Evolutionary conservation across 2,797 vertebrate species (phyloP), one percentile per base, ranked within the genome.

Genomic region (Mormyrops attenuatus): DNA sequence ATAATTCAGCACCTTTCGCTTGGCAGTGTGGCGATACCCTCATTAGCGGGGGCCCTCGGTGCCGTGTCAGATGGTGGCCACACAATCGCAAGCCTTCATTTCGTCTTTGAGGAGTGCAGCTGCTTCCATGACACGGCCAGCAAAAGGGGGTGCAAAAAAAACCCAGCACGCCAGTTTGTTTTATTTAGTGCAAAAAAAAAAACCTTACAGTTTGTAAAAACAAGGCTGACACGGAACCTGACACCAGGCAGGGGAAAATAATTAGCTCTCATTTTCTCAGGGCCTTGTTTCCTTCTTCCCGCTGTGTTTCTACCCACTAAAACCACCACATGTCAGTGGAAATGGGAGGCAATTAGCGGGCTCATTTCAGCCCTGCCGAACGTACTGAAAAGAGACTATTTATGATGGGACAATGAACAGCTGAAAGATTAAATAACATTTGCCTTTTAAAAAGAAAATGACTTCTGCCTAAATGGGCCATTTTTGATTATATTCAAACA

Each of bases 381-480:
- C 97, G 98, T 97, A 97, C 97, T 99, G 98, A 99, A 99, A 99
- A 98, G 98, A 98, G 98, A 99, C 98, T 99, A 99, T 99, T 99
- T 99, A 99, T 99, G 99, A 99, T 98, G 98, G 98, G 97, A 99
- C 99, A 99, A 99, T 99, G 99, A 99, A 98, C 99, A 99, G 99
- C 99, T 99, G 98, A 99, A 99, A 99, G 98, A 99, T 99, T 99
- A 99, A 99, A 99, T 99, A 99, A 99, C 99, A 98, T 99, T 99
- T 98, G 97, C 98, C 98, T 99, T 99, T 99, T 99, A 97, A 99
- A 99, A 99, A 98, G 98, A 99, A 99, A 99, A 99, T 99, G 98
- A 99, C 99, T 99, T 99, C 98, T 99, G 98, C 97, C 98, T 98
- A 99, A 99, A 99, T 99, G 98, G 98, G 97, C 98, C 98, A 99